Conservation (phyloP, 2,888 invertebrate genomes). For the Rhodophaea formosa region DNA sequence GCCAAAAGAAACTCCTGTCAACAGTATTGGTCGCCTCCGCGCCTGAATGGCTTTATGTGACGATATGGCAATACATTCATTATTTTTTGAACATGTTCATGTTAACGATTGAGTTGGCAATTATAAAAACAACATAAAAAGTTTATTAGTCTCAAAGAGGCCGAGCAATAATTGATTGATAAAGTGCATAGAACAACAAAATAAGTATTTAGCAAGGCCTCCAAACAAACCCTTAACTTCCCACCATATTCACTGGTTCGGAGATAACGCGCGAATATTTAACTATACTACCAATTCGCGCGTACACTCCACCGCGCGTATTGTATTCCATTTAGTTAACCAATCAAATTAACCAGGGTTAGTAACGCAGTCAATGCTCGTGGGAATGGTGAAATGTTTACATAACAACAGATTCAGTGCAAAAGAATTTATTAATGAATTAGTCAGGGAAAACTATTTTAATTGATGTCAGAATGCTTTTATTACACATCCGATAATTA, state of each 20-base stretch:
- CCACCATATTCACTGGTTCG: constrained; percentile 10
- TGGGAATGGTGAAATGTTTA: neutral
- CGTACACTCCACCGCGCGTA: neutral
- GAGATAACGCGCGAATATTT: neutral
- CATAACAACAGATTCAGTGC: neutral
- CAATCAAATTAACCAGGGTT: constrained; percentile 9
- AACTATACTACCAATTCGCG: constrained; percentile 9
- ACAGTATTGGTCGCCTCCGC: no score
- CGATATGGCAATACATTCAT: no score
- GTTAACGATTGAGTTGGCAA: no score
- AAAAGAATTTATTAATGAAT: neutral
- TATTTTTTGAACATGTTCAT: no score
- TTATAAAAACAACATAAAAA: no score
- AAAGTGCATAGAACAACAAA: neutral
- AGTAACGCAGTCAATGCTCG: constrained; percentile 1
- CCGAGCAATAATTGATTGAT: no score
- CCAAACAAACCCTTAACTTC: constrained; percentile 1
- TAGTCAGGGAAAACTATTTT: no score
- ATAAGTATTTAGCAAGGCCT: neutral
- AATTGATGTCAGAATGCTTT: no score
- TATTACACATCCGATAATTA: no score
- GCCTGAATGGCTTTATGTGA: no score
- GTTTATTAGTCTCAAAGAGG: no score
- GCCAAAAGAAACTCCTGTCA: no score
- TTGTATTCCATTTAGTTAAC: constrained; percentile 8